Percentiles rank a stretch among this genome's conserved stretches.
These are phyloP conservation scores for Drosophila buzzatii DNA, from an alignment of 2,888 invertebrate species.

Conservation along the genomic window DNA sequence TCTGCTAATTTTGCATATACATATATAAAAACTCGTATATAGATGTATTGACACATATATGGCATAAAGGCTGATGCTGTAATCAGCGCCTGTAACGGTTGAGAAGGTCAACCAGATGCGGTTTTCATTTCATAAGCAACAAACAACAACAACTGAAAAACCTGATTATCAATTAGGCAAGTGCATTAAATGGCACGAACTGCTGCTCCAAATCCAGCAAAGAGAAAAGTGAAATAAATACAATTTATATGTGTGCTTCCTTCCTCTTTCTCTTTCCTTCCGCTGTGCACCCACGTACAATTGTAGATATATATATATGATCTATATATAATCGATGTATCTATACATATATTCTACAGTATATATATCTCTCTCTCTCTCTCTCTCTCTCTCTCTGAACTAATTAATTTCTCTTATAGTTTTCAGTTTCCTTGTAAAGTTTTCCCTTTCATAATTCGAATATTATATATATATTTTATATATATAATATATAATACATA, in stretches of 20 bases:
- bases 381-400: too few relatives aligned
- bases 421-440: neutral
- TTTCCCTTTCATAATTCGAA: too few relatives aligned
- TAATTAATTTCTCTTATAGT: neutral
- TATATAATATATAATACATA: too few relatives aligned
- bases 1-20: constrained; percentile 43
- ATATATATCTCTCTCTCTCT: too few relatives aligned
- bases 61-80: constrained; percentile 64
- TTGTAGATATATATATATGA: neutral
- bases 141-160: constrained; percentile 26
- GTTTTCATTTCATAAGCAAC: constrained; percentile 41
- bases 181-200: constrained; percentile 49
- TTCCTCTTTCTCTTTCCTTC: neutral
- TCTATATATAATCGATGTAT: neutral
- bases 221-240: neutral
- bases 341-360: neutral
- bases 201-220: constrained; percentile 22
- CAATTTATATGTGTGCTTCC: neutral
- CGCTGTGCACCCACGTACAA: neutral
- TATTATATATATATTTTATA: too few relatives aligned
- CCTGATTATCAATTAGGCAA: constrained; percentile 62
- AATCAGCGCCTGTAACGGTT: constrained; percentile 72
- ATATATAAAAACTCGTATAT: constrained; percentile 9
- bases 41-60: constrained; percentile 51
- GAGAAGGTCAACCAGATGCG: constrained; percentile 76